phyloP scores from a whole-genome alignment of 2,888 invertebrate genomes.

The Trichopoda pennipes region DNA sequence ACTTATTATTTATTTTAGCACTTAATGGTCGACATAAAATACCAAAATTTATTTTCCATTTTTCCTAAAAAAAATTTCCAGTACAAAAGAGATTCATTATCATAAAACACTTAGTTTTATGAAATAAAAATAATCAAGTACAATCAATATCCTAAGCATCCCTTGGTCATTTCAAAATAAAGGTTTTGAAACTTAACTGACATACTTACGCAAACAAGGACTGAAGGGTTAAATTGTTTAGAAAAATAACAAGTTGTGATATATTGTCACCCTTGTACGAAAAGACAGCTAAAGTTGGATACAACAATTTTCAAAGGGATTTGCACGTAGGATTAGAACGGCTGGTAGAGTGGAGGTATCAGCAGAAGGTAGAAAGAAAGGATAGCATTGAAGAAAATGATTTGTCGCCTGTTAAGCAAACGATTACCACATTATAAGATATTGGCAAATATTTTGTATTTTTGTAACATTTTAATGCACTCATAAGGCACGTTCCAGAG shows the following conservation, averaged over 20 bases:
- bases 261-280: constrained; percentile 67
- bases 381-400: constrained; percentile 73
- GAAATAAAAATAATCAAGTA: constrained; percentile 49
- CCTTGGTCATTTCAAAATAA: constrained; percentile 48
- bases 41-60: constrained; percentile 74
- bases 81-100: constrained; percentile 68
- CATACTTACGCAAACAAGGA: neutral
- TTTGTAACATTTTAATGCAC: constrained; percentile 61
- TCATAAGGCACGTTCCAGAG: constrained; percentile 65
- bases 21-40: constrained; percentile 78
- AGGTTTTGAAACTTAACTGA: neutral
- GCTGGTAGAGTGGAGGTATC: constrained; percentile 5
- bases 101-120: constrained; percentile 67
- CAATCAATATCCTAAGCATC: constrained; percentile 14
- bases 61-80: constrained; percentile 62
- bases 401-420: constrained; percentile 80
- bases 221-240: constrained; percentile 69
- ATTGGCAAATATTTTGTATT: constrained; percentile 63
- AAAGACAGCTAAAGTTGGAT: constrained; percentile 46
- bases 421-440: constrained; percentile 80
- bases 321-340: constrained; percentile 23
- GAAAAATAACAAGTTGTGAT: constrained; percentile 63
- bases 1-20: constrained; percentile 76
- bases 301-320: constrained; percentile 55
- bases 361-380: constrained; percentile 28